Conservation (phyloP, 2,113 vertebrate genomes). For the Oryzias celebensis region DNA sequence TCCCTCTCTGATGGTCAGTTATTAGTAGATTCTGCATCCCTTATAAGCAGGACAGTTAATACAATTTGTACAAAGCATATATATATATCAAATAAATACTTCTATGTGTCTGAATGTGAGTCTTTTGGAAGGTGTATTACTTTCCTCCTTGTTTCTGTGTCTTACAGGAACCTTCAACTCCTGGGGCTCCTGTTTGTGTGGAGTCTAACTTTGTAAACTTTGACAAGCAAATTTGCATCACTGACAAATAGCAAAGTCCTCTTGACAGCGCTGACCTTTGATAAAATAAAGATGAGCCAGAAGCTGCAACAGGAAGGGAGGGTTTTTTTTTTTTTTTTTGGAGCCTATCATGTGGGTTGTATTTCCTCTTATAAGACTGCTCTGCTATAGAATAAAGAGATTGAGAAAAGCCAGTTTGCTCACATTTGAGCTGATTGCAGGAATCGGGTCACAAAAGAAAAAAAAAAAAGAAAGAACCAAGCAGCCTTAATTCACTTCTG, state of each 20-base stretch:
- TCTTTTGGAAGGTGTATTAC: not conserved
- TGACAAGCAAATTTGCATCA: slow-evolving; percentile 23
- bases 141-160: not conserved
- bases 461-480: too few relatives aligned
- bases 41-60: too few relatives aligned
- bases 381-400: slow-evolving; percentile 2
- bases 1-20: too few relatives aligned
- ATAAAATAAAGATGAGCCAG: slow-evolving; percentile 6
- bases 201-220: slow-evolving; percentile 29
- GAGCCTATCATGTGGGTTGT: slow-evolving; percentile 1
- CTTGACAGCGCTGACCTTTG: slow-evolving; percentile 26
- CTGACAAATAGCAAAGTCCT: slow-evolving; percentile 16
- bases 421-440: not conserved
- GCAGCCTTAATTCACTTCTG: not conserved
- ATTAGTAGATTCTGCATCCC: too few relatives aligned
- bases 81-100: too few relatives aligned
- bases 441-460: not conserved
- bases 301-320: slow-evolving; percentile 5
- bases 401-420: not conserved
- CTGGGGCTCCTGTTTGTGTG: slow-evolving; percentile 7
- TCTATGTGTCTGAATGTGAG: not conserved
- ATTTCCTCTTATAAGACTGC: not conserved
- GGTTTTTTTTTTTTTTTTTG: not conserved
- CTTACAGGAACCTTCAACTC: slow-evolving; percentile 5
- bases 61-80: too few relatives aligned